Base-by-base conservation (phyloP, 2,113 vertebrate species). In the Ciconia stormi region DNA sequence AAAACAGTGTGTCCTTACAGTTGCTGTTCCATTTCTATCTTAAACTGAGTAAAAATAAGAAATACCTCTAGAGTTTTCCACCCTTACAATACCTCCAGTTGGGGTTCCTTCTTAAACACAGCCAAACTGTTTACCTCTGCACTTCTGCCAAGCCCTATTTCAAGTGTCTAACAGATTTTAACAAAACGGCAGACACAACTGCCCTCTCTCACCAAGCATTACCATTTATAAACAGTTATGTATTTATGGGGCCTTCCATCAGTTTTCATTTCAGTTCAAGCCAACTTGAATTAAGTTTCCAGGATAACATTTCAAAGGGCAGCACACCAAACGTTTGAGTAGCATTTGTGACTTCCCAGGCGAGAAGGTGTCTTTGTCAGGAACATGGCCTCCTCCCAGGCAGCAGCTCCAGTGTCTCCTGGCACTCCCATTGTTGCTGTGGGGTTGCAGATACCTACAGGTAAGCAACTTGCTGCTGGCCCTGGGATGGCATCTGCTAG, bases 361-460 rank as follows among this genome's bases (percentile, higher is more conserved):
- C 6, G 7, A 44, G 65, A 72, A 87, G 26, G 32, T 40, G 15
- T 66, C 70, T 62, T 38, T 67, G 30, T 79, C 49, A 73, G 70
- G 63, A 73, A 9, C 1, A 5, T 0, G 0, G 40, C 16, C 36
- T 66, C 66, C 47, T 82, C 65, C n/a, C 1, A 0, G 17, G 22
- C 63, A 70, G 69, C n/a, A 67, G 21, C 25, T 83, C 59, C 2
- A 0, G 3, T 10, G 7, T 25, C 36, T 67, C 36, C 53, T 47
- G 38, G 50, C 9, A 18, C 18, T 78, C 18, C 78, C 5, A 0
- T 74, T n/a, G 20, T 27, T 67, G 22, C 52, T 74, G 53, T 38
- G 25, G 29, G 25, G 15, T 29, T 76, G 50, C 50, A 73, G 49
- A 13, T 19, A 46, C 27, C 40, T 30, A 11, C 9, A 30, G 4